These are phyloP conservation scores for Geotrypetes seraphini DNA, from an alignment of 2,797 vertebrate species.

Conservation along the genomic window DNA sequence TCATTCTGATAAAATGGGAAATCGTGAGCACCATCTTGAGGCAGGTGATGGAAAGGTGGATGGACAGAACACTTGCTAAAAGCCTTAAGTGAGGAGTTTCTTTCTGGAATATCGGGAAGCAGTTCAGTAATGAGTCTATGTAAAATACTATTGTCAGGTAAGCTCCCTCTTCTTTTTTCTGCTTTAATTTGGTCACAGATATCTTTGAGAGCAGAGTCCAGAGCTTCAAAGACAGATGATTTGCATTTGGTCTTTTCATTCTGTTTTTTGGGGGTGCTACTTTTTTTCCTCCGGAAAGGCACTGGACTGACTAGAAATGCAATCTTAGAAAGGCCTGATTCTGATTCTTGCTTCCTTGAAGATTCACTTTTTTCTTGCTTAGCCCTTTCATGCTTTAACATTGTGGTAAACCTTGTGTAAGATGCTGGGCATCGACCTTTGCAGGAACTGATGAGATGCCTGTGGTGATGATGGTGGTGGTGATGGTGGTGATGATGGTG, in stretches of 20 bases:
- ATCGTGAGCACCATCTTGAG: conserved; percentile 56
- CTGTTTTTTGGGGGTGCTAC: conserved; percentile 63
- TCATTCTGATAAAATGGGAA: conserved; percentile 54
- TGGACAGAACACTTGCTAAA: conserved; percentile 59
- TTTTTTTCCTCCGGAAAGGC: conserved; percentile 96
- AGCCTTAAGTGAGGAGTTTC: conserved; percentile 78
- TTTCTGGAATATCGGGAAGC: conserved; percentile 85
- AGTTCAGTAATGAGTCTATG: conserved; percentile 88
- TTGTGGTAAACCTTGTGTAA: conserved; percentile 92
- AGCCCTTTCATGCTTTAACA: conserved; percentile 87
- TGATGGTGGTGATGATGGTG: conserved; percentile 73
- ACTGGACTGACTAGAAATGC: conserved; percentile 95
- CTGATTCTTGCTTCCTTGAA: conserved; percentile 54
- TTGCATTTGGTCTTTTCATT: conserved; percentile 76
- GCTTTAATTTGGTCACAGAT: conserved; percentile 94
- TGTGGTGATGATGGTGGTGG: conserved; percentile 73
- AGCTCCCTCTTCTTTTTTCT: conserved; percentile 77
- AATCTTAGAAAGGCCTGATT: conserved; percentile 85
- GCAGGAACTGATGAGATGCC: conserved; percentile 86
- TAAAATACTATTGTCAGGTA: conserved; percentile 85
- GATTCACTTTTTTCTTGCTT: conserved; percentile 65
- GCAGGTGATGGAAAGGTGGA: conserved; percentile 61
- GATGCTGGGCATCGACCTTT: conserved; percentile 93
- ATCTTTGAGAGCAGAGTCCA: conserved; percentile 88
- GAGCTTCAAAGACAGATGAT: conserved; percentile 81